phyloP scores from a whole-genome alignment of 2,888 invertebrate genomes.

The Thecocarcelia acutangulata region DNA sequence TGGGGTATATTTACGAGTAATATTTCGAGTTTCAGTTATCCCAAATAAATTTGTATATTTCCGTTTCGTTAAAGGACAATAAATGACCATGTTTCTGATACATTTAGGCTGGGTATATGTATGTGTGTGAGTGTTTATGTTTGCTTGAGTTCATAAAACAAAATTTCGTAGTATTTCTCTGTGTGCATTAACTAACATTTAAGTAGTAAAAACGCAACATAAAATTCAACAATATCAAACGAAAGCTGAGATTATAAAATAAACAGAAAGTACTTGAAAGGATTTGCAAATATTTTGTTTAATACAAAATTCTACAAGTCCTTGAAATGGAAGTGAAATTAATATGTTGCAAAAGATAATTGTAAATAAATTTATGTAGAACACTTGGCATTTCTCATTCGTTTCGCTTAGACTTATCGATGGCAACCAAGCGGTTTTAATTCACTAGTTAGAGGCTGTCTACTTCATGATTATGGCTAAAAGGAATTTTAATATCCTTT shows the following conservation, averaged over 20 bases:
- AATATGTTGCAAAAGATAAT: conserved; percentile 19
- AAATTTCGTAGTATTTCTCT: conserved; percentile 25
- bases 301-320: conserved; percentile 24
- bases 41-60: conserved; percentile 30
- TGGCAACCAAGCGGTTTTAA: neutral
- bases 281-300: conserved; percentile 58
- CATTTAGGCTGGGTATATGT: conserved; percentile 6
- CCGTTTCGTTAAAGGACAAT: conserved; percentile 45
- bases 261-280: conserved; percentile 56
- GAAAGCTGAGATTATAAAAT: conserved; percentile 46
- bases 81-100: conserved; percentile 24
- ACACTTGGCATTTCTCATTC: conserved; percentile 26
- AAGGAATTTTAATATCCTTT: too few species aligned
- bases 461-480: too few species aligned
- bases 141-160: conserved; percentile 19
- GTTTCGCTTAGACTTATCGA: neutral
- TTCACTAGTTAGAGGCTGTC: too few species aligned
- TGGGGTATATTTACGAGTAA: conserved; percentile 27
- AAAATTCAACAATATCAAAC: neutral
- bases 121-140: neutral
- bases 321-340: conserved; percentile 5
- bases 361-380: conserved; percentile 21
- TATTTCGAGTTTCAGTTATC: conserved; percentile 6
- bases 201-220: conserved; percentile 27
- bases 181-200: conserved; percentile 44